phyloP scores from a whole-genome alignment of 2,113 vertebrate genomes.

The Rafetus swinhoei region DNA sequence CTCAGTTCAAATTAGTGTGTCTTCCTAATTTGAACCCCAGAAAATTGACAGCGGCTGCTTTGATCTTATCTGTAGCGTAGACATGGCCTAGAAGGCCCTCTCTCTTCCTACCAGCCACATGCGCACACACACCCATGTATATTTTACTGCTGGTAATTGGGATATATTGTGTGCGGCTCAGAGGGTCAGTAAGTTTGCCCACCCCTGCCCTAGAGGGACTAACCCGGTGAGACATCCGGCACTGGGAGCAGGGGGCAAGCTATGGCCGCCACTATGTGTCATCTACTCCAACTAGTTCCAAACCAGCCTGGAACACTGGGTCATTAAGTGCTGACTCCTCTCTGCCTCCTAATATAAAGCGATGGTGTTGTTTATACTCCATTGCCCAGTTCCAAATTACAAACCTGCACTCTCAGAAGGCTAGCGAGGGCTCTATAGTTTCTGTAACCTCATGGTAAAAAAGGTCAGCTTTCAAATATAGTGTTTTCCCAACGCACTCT shows the following conservation, averaged over 20 bases:
- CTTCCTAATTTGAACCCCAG: too few relatives aligned
- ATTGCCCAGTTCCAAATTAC: conserved; percentile 72
- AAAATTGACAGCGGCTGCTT: too few relatives aligned
- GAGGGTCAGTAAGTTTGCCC: too few relatives aligned
- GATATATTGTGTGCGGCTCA: neutral
- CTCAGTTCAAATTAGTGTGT: too few relatives aligned
- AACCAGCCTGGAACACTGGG: neutral
- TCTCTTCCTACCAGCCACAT: neutral
- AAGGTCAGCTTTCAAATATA: conserved; percentile 68
- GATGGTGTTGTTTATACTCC: conserved; percentile 15
- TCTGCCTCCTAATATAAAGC: conserved; percentile 54
- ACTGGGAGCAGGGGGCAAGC: neutral
- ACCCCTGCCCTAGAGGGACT: neutral
- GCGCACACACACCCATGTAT: neutral
- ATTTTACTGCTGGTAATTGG: conserved; percentile 42
- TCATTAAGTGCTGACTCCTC: neutral
- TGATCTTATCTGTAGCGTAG: too few relatives aligned
- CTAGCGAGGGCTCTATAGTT: conserved; percentile 47
- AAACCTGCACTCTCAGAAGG: conserved; percentile 70
- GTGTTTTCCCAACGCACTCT: conserved; percentile 73
- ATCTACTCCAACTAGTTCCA: conserved; percentile 12
- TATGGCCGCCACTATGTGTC: neutral
- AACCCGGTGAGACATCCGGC: neutral
- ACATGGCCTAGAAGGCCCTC: neutral
- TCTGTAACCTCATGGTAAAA: conserved; percentile 62